phyloP scores from a whole-genome alignment of 1,140 invertebrate species.

The Aricia agestis region DNA sequence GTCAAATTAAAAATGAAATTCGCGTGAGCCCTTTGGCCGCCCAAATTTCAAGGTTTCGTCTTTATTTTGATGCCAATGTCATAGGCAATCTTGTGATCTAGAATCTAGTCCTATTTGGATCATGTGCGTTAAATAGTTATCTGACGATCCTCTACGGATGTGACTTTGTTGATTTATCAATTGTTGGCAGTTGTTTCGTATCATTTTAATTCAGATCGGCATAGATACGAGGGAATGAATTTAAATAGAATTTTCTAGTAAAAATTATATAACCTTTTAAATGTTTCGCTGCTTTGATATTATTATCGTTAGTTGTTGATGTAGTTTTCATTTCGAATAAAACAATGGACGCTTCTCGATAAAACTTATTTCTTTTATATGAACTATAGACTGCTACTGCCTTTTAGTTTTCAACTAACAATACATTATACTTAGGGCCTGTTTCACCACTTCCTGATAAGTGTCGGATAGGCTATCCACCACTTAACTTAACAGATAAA shows the following conservation, averaged over 20 bases:
- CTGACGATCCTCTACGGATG: slow-evolving; percentile 4
- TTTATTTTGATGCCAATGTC: not conserved
- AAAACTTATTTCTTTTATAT: too few species aligned
- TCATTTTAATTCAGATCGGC: slow-evolving; percentile 10
- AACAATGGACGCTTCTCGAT: too few species aligned
- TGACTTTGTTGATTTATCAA: slow-evolving; percentile 15
- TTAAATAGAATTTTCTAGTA: slow-evolving; percentile 4
- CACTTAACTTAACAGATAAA: too few species aligned
- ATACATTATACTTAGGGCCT: too few species aligned
- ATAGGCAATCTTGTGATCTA: not conserved
- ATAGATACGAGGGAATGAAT: slow-evolving; percentile 4
- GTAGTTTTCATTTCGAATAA: too few species aligned
- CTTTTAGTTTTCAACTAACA: too few species aligned
- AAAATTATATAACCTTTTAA: slow-evolving; percentile 7
- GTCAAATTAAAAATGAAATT: not conserved
- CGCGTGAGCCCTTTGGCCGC: not conserved
- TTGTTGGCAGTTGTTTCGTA: slow-evolving; percentile 5
- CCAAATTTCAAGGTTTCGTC: not conserved
- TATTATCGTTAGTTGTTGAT: not conserved
- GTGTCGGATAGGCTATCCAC: too few species aligned
- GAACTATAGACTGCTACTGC: too few species aligned
- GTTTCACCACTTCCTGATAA: too few species aligned
- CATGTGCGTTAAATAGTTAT: slow-evolving; percentile 4
- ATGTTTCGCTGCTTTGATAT: not conserved
- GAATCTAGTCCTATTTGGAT: not conserved